A percentile compares a stretch with the other conserved stretches of the same genome.
Evolutionary conservation across 2,113 vertebrate species (phyloP).

Genomic region (Rhineura floridana): DNA sequence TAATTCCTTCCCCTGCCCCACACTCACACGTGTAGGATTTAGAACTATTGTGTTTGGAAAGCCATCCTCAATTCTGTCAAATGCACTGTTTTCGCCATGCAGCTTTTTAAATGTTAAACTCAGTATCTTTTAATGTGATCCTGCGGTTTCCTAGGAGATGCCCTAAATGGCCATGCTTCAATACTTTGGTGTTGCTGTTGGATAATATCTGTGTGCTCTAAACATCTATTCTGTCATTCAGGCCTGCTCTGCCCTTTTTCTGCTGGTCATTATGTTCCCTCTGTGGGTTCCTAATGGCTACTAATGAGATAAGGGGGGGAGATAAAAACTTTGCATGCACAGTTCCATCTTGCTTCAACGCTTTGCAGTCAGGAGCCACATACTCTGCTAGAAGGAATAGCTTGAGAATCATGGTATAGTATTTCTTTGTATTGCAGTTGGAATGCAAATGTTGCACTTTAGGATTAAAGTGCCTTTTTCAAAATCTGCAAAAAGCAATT

Average conservation of each 20-base stretch:
- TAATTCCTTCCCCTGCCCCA: not conserved
- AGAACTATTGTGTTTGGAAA: slow-evolving; percentile 61
- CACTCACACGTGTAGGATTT: slow-evolving; percentile 46
- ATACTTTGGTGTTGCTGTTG: slow-evolving; percentile 66
- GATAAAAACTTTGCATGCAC: slow-evolving; percentile 45
- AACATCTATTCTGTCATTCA: slow-evolving; percentile 76
- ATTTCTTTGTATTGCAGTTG: slow-evolving; percentile 65
- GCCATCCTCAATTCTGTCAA: slow-evolving; percentile 63
- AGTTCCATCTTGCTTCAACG: slow-evolving; percentile 46
- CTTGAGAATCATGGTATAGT: slow-evolving; percentile 62
- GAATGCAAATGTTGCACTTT: slow-evolving; percentile 62
- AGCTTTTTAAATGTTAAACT: slow-evolving; percentile 77
- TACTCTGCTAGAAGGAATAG: slow-evolving; percentile 52
- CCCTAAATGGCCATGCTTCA: slow-evolving; percentile 73
- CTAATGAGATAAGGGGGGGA: slow-evolving; percentile 61
- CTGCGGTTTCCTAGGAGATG: slow-evolving; percentile 84
- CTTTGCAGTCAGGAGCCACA: slow-evolving; percentile 46
- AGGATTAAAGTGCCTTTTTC: slow-evolving; percentile 67
- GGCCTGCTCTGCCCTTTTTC: slow-evolving; percentile 69
- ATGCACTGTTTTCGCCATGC: slow-evolving; percentile 61
- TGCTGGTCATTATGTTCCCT: slow-evolving; percentile 68
- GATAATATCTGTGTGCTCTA: slow-evolving; percentile 77
- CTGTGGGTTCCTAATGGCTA: slow-evolving; percentile 66
- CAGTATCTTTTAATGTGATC: slow-evolving; percentile 78
- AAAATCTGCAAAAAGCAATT: slow-evolving; percentile 66